These are phyloP conservation scores for Sebastolobus alascanus DNA, from an alignment of 2,797 vertebrate genomes.

Conservation along the genomic window DNA sequence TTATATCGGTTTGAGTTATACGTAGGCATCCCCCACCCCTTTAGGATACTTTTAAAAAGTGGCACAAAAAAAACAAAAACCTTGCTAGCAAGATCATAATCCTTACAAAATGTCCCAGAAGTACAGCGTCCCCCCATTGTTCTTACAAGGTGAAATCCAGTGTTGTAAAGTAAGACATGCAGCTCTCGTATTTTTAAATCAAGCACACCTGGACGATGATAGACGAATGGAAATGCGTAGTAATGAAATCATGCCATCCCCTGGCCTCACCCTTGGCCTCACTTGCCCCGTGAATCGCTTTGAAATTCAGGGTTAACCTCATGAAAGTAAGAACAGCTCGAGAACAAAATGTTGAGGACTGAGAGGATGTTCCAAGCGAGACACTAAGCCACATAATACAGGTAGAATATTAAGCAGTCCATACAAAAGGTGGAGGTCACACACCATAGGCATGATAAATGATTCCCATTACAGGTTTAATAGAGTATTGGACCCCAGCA, in stretches of 20 bases:
- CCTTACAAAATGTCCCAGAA: not conserved
- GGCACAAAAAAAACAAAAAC: not conserved
- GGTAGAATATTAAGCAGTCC: conserved; percentile 73
- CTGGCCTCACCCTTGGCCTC: conserved; percentile 6
- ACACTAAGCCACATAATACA: conserved; percentile 52
- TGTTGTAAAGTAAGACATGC: not conserved
- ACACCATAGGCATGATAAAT: conserved; percentile 81
- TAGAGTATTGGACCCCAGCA: conserved; percentile 72
- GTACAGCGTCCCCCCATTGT: not conserved
- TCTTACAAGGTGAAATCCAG: not conserved
- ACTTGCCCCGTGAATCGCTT: conserved; percentile 31
- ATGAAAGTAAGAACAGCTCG: conserved; percentile 60
- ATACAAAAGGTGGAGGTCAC: conserved; percentile 76
- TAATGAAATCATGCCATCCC: conserved; percentile 17
- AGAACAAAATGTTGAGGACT: conserved; percentile 68
- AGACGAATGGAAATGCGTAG: conserved; percentile 21
- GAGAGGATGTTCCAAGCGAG: conserved; percentile 44
- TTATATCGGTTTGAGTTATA: not conserved
- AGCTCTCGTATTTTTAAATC: not conserved
- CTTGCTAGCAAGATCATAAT: not conserved
- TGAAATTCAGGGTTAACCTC: conserved; percentile 60
- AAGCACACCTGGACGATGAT: not conserved
- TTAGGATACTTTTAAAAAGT: not conserved
- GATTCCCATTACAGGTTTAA: conserved; percentile 81
- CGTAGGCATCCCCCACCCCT: not conserved